Evolutionary conservation across 2,797 vertebrate genomes (phyloP).

Genomic region (Gallinago nigripennis): DNA sequence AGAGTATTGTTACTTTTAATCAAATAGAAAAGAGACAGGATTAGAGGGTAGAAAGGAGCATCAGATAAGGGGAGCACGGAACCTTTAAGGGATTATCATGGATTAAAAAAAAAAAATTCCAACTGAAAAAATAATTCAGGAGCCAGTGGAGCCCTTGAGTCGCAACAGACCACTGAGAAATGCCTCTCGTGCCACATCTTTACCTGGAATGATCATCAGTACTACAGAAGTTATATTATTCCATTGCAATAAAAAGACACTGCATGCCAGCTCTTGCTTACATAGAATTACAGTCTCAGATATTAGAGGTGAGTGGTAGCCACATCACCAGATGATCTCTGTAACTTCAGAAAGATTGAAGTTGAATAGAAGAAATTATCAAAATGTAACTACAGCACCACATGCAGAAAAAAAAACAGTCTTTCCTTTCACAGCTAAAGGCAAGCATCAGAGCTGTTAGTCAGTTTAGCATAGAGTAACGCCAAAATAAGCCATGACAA

Average conservation of each 20-base stretch:
- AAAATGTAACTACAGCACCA: neutral
- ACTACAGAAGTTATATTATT: neutral
- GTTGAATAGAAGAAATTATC: neutral
- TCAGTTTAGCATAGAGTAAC: neutral
- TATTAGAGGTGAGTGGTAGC: neutral
- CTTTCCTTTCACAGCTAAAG: neutral
- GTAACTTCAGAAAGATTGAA: neutral
- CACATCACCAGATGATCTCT: neutral
- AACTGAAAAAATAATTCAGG: neutral
- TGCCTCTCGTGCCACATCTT: neutral
- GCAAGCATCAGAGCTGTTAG: neutral
- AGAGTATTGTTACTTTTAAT: neutral
- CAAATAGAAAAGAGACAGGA: neutral
- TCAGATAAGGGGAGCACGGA: neutral
- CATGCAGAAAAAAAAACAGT: neutral
- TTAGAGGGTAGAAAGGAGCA: neutral
- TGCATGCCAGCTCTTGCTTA: neutral
- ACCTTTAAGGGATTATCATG: neutral
- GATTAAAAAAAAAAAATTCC: neutral
- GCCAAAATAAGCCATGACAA: neutral
- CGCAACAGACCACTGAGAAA: neutral
- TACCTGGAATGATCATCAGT: neutral
- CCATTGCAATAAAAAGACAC: neutral
- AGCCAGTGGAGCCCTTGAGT: neutral
- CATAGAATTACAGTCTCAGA: neutral